Evolutionary conservation across 2,113 vertebrate genomes (phyloP).

Genomic region (Zosterops pallidus): DNA sequence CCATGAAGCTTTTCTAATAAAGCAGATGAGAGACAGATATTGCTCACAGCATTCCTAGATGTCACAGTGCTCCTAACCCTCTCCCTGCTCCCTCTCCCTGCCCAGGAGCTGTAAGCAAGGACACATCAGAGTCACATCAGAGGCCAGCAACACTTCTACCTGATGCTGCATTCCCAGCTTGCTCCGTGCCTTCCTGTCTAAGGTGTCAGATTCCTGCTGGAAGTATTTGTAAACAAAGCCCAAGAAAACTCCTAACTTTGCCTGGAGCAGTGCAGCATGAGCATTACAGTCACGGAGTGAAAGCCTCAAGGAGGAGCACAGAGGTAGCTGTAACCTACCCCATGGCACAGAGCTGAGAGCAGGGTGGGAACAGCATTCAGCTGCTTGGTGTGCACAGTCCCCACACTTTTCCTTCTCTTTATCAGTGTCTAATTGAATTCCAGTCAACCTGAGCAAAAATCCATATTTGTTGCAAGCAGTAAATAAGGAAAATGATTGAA

Average conservation of each 20-base stretch:
- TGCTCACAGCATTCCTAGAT: not conserved
- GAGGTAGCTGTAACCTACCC: not conserved
- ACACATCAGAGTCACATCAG: not conserved
- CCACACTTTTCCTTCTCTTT: conserved; percentile 40
- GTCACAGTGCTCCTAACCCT: not conserved
- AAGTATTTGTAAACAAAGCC: conserved; percentile 39
- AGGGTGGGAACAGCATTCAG: not conserved
- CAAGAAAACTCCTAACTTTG: not conserved
- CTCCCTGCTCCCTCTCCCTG: not conserved
- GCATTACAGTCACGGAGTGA: not conserved
- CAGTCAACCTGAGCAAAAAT: conserved; percentile 46
- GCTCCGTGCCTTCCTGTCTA: not conserved
- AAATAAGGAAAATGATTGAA: not conserved
- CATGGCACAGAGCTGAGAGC: not conserved
- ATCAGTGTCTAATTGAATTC: conserved; percentile 55
- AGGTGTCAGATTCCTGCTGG: not conserved
- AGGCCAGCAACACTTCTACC: not conserved
- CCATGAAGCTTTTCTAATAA: not conserved
- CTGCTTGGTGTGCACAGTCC: not conserved
- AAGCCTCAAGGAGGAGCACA: not conserved
- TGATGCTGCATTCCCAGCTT: not conserved
- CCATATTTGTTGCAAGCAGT: not conserved
- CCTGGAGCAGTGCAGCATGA: not conserved
- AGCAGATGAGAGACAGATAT: conserved; percentile 4
- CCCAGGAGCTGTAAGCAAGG: not conserved